These are phyloP conservation scores for Nannoperca obscura DNA, from an alignment of 2,797 vertebrate species.

Conservation along the genomic window DNA sequence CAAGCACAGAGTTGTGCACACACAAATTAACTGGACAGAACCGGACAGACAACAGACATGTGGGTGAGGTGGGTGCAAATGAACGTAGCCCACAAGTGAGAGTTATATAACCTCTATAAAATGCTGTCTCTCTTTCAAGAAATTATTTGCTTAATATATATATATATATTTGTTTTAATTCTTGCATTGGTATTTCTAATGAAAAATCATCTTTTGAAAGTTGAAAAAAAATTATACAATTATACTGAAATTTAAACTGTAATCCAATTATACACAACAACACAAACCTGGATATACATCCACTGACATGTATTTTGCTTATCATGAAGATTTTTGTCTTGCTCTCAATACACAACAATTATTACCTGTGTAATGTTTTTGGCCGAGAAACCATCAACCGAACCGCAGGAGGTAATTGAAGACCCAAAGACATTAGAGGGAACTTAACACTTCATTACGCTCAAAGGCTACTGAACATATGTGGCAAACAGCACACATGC, in stretches of 20 bases:
- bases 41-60: slow-evolving; percentile 57
- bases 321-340: slow-evolving; percentile 19
- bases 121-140: slow-evolving; percentile 35
- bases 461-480: slow-evolving; percentile 65
- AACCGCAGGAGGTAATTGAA: slow-evolving; percentile 55
- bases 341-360: slow-evolving; percentile 41
- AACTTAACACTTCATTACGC: slow-evolving; percentile 71
- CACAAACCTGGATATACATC: background rate
- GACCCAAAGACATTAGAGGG: slow-evolving; percentile 55
- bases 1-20: slow-evolving; percentile 29
- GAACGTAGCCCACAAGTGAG: slow-evolving; percentile 50
- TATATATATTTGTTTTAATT: too few relatives aligned
- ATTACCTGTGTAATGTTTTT: slow-evolving; percentile 56
- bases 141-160: slow-evolving; percentile 24
- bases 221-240: background rate
- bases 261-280: background rate
- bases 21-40: slow-evolving; percentile 56
- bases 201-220: background rate
- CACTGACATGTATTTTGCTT: slow-evolving; percentile 21
- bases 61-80: slow-evolving; percentile 62
- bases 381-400: slow-evolving; percentile 58
- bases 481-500: slow-evolving; percentile 52
- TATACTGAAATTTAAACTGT: background rate
- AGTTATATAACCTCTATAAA: slow-evolving; percentile 70
- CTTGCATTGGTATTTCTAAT: background rate